phyloP scores from a whole-genome alignment of 2,888 invertebrate species.

The Mythimna impura region DNA sequence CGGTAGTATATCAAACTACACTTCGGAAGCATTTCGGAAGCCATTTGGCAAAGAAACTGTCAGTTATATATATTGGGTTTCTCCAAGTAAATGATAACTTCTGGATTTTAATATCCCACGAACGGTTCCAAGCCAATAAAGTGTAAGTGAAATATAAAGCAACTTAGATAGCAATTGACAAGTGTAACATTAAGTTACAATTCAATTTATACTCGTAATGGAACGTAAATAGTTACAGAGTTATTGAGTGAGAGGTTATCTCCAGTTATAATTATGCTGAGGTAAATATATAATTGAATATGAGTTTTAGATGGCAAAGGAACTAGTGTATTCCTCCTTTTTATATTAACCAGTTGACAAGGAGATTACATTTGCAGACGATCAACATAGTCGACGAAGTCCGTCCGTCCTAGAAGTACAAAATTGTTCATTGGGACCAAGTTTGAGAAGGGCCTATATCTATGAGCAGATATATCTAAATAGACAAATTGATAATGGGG shows the following conservation, averaged over 20 bases:
- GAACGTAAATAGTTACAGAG: constrained; percentile 52
- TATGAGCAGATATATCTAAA: not conserved
- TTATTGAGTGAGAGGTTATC: constrained; percentile 49
- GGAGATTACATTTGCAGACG: too few relatives aligned
- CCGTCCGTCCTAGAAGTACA: not conserved
- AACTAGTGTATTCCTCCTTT: not conserved
- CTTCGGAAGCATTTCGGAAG: not conserved
- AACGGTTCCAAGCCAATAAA: constrained; percentile 18
- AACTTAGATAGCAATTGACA: constrained; percentile 44
- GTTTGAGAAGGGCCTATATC: not conserved
- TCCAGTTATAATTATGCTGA: constrained; percentile 15
- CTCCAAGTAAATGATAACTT: not conserved
- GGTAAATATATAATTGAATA: constrained; percentile 31
- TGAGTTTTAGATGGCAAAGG: not conserved
- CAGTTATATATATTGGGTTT: too few relatives aligned
- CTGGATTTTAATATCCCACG: not conserved
- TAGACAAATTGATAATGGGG: not conserved
- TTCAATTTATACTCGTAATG: constrained; percentile 47
- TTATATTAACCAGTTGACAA: not conserved
- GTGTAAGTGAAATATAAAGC: constrained; percentile 31
- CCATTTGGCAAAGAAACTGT: not conserved
- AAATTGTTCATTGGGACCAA: not conserved
- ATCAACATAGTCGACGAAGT: not conserved
- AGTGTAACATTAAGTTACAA: constrained; percentile 40
- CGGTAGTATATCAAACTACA: constrained; percentile 5